phyloP scores from a whole-genome alignment of 2,113 vertebrate genomes.

The Ptilorrhoa leucosticta region DNA sequence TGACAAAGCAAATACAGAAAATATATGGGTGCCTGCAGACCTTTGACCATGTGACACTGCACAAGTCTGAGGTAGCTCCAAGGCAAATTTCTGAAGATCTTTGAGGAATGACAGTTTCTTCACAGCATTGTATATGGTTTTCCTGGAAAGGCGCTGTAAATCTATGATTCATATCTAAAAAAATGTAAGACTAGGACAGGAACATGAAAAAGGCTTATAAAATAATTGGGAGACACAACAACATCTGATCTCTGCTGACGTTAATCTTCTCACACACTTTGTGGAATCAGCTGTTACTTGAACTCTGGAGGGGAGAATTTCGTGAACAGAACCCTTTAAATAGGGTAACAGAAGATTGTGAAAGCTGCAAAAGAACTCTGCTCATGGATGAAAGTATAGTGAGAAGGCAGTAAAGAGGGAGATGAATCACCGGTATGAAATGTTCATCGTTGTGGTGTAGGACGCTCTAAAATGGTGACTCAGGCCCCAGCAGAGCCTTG shows the following conservation, averaged over 20 bases:
- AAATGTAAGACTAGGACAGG: background rate
- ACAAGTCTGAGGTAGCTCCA: background rate
- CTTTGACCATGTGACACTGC: background rate
- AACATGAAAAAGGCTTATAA: background rate
- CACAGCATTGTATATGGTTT: background rate
- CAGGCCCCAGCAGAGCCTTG: background rate
- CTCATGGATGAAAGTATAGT: background rate
- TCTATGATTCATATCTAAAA: background rate
- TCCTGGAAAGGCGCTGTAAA: background rate
- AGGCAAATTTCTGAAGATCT: background rate
- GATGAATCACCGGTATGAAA: background rate
- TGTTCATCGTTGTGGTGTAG: background rate
- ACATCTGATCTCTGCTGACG: background rate
- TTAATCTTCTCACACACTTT: background rate
- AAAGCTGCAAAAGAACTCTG: background rate
- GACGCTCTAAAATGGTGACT: slow-evolving; percentile 12
- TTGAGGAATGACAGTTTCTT: background rate
- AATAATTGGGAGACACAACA: background rate
- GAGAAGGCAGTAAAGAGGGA: background rate
- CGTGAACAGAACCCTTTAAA: background rate
- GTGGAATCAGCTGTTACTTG: background rate
- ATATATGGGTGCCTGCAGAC: background rate
- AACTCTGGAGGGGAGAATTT: background rate
- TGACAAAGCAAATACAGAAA: background rate
- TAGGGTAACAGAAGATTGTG: background rate